These are phyloP conservation scores for Ctenosaura bakeri DNA, from an alignment of 2,797 vertebrate species.

Conservation along the genomic window DNA sequence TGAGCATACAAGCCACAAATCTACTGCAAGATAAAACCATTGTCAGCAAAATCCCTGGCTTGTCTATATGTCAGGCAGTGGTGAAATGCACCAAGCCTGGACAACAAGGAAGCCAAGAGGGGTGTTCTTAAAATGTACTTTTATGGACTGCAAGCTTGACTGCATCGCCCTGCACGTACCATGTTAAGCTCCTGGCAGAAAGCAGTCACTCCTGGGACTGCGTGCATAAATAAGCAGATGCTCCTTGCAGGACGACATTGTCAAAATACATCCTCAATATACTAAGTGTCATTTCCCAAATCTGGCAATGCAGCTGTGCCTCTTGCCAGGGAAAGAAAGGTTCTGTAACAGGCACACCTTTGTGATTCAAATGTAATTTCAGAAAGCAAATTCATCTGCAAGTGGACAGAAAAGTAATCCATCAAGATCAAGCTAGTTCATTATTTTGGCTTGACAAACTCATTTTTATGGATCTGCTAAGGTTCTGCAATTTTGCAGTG, in stretches of 20 bases:
- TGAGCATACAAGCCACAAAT: neutral
- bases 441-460: neutral
- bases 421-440: neutral
- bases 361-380: slow-evolving; percentile 8
- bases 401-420: neutral
- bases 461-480: neutral
- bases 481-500: neutral
- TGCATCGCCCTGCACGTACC: neutral
- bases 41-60: neutral
- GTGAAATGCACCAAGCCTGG: neutral
- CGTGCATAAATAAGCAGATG: neutral
- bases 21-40: neutral
- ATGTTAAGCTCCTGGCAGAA: neutral
- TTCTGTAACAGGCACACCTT: neutral
- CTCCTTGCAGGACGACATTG: too few species aligned
- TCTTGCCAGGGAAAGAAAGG: neutral
- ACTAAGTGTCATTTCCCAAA: neutral
- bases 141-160: neutral
- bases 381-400: slow-evolving; percentile 10
- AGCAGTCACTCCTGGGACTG: neutral
- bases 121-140: neutral
- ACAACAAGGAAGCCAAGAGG: neutral
- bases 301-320: neutral
- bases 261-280: neutral
- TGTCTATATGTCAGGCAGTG: neutral